Evolutionary conservation across 2,113 vertebrate genomes (phyloP), one percentile per base, ranked within the genome.

Genomic region (Prunella fulvescens): DNA sequence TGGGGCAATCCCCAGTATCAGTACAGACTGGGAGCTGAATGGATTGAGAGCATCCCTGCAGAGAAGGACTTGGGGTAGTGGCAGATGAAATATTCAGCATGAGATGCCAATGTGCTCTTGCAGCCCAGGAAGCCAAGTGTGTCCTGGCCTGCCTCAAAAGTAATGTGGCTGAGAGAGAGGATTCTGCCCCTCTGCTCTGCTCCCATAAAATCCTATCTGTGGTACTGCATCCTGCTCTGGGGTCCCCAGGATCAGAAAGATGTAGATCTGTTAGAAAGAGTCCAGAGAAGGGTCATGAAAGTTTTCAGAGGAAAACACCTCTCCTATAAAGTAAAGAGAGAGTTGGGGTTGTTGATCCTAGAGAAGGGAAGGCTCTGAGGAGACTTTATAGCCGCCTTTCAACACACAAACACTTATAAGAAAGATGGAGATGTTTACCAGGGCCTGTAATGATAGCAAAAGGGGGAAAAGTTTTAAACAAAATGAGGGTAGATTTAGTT

Each of bases 31-130:
- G 9, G 3, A 25, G 13, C 51, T 50, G 22, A 82, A 39, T 8
- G 33, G 17, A 69, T 31, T 67, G 44, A 54, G 33, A 83, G 13
- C 14, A 80, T 6, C 10, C 6, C 12, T 64, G 39, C 0, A 0
- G 14, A 71, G 22, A 65, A 72, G 47, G 19, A 42, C 33, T 19
- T 31, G 9, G 29, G 8, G 2, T 61, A 44, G 2, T 5, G 15
- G 10, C 42, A 31, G 29, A 37, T 79, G 3, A 57, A 79, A 74
- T 47, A 39, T 2, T 37, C 25, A 19, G 31, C 37, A 40, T 12
- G 31, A 84, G 35, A 29, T 0, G 0, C 7, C 25, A 69, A 19
- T 3, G 5, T 18, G 8, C 0, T 1, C 8, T 81, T 10, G 2
- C 37, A 85, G 26, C 5, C 65, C 60, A 47, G 35, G 44, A 60